phyloP scores from a whole-genome alignment of 2,113 vertebrate species.

The Cyanoramphus novaezelandiae region DNA sequence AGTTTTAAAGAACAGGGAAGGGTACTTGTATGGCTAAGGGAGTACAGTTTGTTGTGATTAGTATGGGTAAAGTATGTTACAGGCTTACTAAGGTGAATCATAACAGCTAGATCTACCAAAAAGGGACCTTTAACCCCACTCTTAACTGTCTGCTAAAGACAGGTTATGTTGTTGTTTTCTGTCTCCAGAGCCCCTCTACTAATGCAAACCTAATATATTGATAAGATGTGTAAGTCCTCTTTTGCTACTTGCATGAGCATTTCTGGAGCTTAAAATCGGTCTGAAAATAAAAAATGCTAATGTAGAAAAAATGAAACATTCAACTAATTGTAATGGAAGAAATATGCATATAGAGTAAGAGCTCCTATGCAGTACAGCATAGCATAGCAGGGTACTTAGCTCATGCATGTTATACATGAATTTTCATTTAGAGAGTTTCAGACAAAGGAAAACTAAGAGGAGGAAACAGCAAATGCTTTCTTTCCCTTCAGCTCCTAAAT shows the following conservation, averaged over 20 bases:
- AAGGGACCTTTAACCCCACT: neutral
- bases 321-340: neutral
- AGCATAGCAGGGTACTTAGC: neutral
- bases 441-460: neutral
- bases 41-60: neutral
- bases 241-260: neutral
- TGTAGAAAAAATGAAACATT: neutral
- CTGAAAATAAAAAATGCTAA: neutral
- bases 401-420: neutral
- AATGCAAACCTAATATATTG: neutral
- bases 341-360: neutral
- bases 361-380: neutral
- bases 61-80: neutral
- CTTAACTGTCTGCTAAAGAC: neutral
- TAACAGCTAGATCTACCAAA: neutral
- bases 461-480: neutral
- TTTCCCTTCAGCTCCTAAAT: neutral
- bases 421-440: neutral
- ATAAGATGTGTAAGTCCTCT: neutral
- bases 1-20: neutral
- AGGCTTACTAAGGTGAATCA: neutral
- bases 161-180: neutral
- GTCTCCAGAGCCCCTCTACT: neutral
- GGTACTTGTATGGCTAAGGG: neutral
- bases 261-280: neutral